Base-by-base conservation (phyloP, 2,797 vertebrate species). In the Furcifer pardalis region DNA sequence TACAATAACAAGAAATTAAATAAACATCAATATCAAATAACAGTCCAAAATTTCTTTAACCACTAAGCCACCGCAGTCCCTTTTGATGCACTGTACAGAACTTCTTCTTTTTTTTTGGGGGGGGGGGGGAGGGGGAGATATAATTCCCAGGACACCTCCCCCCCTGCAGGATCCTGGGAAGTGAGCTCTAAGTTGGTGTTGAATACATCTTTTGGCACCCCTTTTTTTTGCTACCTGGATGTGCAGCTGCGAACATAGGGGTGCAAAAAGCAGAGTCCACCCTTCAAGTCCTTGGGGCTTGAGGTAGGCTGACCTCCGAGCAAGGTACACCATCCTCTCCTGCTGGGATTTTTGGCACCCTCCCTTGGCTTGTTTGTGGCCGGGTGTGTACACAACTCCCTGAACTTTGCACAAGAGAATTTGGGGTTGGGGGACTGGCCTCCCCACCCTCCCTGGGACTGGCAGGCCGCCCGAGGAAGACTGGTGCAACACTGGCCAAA, bases 391-490 rank as follows among this genome's bases (percentile, higher is more conserved):
- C 15, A 35, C 32, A 49, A 1, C 52, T 10, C 42, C 49, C 65
- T 72, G 74, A 46, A 40, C 77, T 71, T 73, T 59, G 35, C 49
- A 46, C 5, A 3, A n/a, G 19, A 15, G 69, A 27, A 42, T 27
- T 32, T 32, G 69, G 66, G 1, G 25, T 37, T 37, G 1, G 46
- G 44, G 60, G 72, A 40, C n/a, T 69, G 17, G 30, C 32, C 95
- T 93, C 93, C 95, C 94, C 94, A 2, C 79, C 92, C 93, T 89
- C 90, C 2, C 40, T 2, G 13, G 46, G 56, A 62, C 37, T 65
- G 72, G 68, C 71, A 2, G 59, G 2, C 30, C 6, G 46, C 37
- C 65, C 2, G 0, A 8, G 40, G 37, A 17, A 21, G 82, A 68
- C 66, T 35, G 42, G 44, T 93, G 92, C 89, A 91, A 92, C 52